A percentile compares a stretch with the other conserved stretches of the same genome.
Conservation (phyloP, 2,797 vertebrate genomes). For the Lagocephalus sceleratus region DNA sequence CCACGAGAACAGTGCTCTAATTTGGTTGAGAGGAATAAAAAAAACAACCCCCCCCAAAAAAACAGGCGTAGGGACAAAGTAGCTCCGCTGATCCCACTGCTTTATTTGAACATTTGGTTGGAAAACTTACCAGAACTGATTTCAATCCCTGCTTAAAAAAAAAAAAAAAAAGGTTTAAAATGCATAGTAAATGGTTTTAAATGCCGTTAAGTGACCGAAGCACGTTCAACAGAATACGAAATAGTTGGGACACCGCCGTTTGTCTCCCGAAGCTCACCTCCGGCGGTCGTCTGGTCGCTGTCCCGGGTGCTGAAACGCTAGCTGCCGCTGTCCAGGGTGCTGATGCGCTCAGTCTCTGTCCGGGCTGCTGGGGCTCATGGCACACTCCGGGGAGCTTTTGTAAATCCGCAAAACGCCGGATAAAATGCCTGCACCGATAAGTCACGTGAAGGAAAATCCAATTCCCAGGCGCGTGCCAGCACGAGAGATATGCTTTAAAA, state of each 20-base stretch:
- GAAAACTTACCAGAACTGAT: background rate
- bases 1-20: background rate
- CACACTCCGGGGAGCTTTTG: slow-evolving; percentile 49
- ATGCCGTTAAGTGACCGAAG: slow-evolving; percentile 7
- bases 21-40: background rate
- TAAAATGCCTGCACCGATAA: slow-evolving; percentile 43
- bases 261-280: slow-evolving; percentile 53
- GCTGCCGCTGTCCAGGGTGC: slow-evolving; percentile 29
- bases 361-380: slow-evolving; percentile 51
- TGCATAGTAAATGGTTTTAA: background rate
- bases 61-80: background rate
- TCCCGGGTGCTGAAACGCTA: too few species aligned
- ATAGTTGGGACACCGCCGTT: slow-evolving; percentile 1
- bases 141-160: background rate
- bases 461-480: slow-evolving; percentile 21
- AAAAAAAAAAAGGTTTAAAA: background rate
- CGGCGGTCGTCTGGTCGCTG: background rate
- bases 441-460: slow-evolving; percentile 51
- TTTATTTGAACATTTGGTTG: background rate
- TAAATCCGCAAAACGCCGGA: slow-evolving; percentile 68
- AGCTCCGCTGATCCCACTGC: too few species aligned
- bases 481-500: slow-evolving; percentile 4
- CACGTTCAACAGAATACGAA: slow-evolving; percentile 17
- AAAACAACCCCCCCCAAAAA: background rate
- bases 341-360: slow-evolving; percentile 36